phyloP scores from a whole-genome alignment of 2,888 invertebrate species.

The Scaptomyza cyrtandrae region DNA sequence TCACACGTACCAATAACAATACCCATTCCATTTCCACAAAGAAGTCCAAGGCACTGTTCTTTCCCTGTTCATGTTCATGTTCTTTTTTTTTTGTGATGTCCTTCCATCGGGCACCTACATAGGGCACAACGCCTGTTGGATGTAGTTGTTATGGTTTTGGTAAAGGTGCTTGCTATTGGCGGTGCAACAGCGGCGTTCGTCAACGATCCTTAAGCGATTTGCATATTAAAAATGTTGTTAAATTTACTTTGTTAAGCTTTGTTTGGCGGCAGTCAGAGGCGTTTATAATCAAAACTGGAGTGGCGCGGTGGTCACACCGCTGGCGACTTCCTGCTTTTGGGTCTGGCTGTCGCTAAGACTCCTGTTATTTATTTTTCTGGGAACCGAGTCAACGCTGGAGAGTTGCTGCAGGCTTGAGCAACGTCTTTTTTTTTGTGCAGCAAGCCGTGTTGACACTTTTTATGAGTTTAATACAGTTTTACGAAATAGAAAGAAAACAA shows the following conservation, averaged over 20 bases:
- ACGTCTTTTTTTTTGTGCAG: slow-evolving; percentile 71
- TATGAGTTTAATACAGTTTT: slow-evolving; percentile 79
- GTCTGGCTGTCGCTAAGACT: neutral
- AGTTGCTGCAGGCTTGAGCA: slow-evolving; percentile 51
- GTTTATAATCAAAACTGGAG: slow-evolving; percentile 79
- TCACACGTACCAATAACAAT: slow-evolving; percentile 12
- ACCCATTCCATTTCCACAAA: slow-evolving; percentile 25
- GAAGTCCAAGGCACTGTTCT: slow-evolving; percentile 12
- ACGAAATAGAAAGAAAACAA: slow-evolving; percentile 69
- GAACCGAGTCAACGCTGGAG: slow-evolving; percentile 25
- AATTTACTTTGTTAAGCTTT: slow-evolving; percentile 78
- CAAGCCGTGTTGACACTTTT: slow-evolving; percentile 80
- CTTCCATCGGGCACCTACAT: slow-evolving; percentile 33
- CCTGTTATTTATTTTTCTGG: slow-evolving; percentile 3
- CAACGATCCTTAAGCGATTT: slow-evolving; percentile 75
- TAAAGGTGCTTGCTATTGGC: slow-evolving; percentile 22
- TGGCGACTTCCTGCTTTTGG: slow-evolving; percentile 17
- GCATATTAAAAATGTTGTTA: slow-evolving; percentile 68
- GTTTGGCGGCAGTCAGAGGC: slow-evolving; percentile 66
- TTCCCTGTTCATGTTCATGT: slow-evolving; percentile 40
- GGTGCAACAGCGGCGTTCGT: slow-evolving; percentile 72
- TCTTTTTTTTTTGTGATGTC: slow-evolving; percentile 32
- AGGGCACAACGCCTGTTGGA: slow-evolving; percentile 39
- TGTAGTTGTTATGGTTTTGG: slow-evolving; percentile 10
- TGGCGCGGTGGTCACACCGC: slow-evolving; percentile 32